Evolutionary conservation across 2,113 vertebrate genomes (phyloP), one percentile per base, ranked within the genome.

Genomic region (Leucoraja erinaceus): DNA sequence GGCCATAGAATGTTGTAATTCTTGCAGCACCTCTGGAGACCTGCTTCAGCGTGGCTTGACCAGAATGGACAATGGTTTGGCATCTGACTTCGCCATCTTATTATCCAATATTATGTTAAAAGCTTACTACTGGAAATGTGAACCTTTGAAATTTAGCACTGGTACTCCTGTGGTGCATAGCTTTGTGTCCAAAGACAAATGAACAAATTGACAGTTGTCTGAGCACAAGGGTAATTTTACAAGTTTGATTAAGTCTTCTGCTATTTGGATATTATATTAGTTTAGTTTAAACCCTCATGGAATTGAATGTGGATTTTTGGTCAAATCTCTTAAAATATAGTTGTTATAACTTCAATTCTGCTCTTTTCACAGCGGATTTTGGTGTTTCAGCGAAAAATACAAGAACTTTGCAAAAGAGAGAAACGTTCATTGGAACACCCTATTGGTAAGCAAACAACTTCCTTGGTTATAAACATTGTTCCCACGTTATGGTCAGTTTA

Each of bases 351-450:
- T 12, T 18, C 11, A 91, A 25, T 74, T 74, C 2, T 91, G 8
- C 54, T 72, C 18, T n/a, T 93, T 0, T 94, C 77, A 94, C 95
- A 99, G 98, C 98, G 94, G 98, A 99, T 95, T 99, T 99, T 96
- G 98, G 98, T 0, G 98, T 99, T n/a, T 99, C 98, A 94, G 98
- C 98, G 94, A 99, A 97, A 96, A 99, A 99, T 95, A 96, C 95
- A 94, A 99, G 98, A 95, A 99, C 98, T 16, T 93, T 99, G 90
- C 98, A 99, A 94, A 98, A 98, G 94, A 96, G 98, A 95, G 98
- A 98, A 94, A 97, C 98, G 93, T 99, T 99, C 95, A 99, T 99
- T 31, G 98, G 98, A 66, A 99, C 98, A 0, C 98, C 98, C 1
- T 99, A 99, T 95, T 99, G 98, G 98, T 99, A 94, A 97, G 98